Conservation (phyloP, 1,140 invertebrate genomes). For the Pseudomyrmex cubaensis region DNA sequence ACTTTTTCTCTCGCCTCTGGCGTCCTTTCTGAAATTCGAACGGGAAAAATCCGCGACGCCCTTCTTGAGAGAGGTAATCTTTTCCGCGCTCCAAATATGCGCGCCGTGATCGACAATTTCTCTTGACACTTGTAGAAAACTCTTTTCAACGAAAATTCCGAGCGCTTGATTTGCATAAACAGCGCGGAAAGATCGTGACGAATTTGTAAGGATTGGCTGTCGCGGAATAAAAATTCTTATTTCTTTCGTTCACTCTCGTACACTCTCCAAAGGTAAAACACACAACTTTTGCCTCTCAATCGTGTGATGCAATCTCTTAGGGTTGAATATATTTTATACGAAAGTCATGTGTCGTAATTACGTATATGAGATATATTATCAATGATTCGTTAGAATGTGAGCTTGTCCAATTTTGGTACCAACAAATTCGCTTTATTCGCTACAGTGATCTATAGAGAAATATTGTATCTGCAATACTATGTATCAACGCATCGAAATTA, state of each 20-base stretch:
- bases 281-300: neutral
- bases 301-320: neutral
- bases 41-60: neutral
- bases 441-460: conserved; percentile 3
- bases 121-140: conserved; percentile 21
- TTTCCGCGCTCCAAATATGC: conserved; percentile 11
- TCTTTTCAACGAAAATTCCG: conserved; percentile 1
- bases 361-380: neutral
- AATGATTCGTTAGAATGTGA: neutral
- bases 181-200: neutral
- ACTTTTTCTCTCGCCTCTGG: conserved; percentile 32
- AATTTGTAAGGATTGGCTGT: too few species aligned
- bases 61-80: conserved; percentile 21
- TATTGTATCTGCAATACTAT: neutral
- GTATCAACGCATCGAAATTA: conserved; percentile 1
- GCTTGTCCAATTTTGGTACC: neutral
- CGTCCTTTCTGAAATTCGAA: conserved; percentile 37
- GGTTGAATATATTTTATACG: too few species aligned
- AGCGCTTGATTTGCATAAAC: neutral
- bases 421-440: conserved; percentile 12
- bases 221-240: too few species aligned
- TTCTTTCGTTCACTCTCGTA: too few species aligned
- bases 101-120: conserved; percentile 24
- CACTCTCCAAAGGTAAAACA: neutral
- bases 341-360: too few species aligned